Evolutionary conservation across 2,888 invertebrate species (phyloP).

Genomic region (Adelognathus sp.): DNA sequence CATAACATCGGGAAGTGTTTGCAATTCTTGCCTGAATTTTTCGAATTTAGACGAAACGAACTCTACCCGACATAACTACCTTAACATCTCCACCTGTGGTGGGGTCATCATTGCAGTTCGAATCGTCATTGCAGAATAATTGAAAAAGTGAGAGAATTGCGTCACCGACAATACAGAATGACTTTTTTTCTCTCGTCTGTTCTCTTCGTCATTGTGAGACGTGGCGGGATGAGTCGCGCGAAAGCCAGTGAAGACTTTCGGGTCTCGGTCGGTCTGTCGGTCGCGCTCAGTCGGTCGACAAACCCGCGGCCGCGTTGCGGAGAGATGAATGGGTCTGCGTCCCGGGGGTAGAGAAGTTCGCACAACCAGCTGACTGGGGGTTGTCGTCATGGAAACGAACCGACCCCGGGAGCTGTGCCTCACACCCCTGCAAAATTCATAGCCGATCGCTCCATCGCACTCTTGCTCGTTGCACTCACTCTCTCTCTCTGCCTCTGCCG

Average conservation of each 20-base stretch:
- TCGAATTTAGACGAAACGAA: no score
- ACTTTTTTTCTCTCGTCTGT: neutral
- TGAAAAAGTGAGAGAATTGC: neutral
- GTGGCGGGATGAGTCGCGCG: neutral
- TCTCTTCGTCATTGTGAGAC: neutral
- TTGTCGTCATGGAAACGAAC: constrained; percentile 77
- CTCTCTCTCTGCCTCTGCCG: constrained; percentile 22
- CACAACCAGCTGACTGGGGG: constrained; percentile 78
- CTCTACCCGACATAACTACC: no score
- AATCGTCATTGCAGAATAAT: neutral
- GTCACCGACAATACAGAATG: constrained; percentile 18
- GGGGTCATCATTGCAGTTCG: no score
- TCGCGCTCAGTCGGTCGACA: constrained; percentile 69
- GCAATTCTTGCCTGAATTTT: no score
- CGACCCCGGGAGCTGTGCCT: constrained; percentile 77
- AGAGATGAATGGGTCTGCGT: constrained; percentile 76
- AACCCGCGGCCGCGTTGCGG: constrained; percentile 57
- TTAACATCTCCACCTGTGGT: neutral
- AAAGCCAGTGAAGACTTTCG: constrained; percentile 27
- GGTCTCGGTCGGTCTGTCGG: constrained; percentile 61
- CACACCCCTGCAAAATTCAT: constrained; percentile 74
- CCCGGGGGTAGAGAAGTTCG: constrained; percentile 67
- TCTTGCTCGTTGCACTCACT: constrained; percentile 3
- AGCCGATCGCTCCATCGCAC: constrained; percentile 45
- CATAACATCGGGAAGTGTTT: no score